Evolutionary conservation across 2,797 vertebrate species (phyloP).

Genomic region (Acropternis orthonyx): DNA sequence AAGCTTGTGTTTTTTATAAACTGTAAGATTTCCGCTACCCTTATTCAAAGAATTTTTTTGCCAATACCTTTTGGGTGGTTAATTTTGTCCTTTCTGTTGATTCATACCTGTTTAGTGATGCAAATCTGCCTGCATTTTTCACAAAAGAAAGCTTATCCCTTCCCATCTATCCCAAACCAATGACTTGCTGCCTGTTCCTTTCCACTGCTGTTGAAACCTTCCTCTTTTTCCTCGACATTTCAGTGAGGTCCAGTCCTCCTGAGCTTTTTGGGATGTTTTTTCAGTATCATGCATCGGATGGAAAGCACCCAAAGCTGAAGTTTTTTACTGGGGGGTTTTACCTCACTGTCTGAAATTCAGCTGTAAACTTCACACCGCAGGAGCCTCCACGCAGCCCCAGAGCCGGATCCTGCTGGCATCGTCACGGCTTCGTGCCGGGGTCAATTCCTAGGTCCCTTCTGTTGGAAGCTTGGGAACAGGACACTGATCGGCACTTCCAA

Average conservation of each 20-base stretch:
- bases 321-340: neutral
- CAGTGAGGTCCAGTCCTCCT: neutral
- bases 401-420: neutral
- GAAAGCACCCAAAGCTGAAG: neutral
- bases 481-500: neutral
- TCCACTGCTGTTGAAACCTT: neutral
- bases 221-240: neutral
- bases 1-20: neutral
- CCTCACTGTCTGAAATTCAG: neutral
- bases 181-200: neutral
- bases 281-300: neutral
- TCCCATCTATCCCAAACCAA: neutral
- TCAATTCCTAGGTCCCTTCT: neutral
- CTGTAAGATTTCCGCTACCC: neutral
- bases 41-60: neutral
- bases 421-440: rapidly evolving
- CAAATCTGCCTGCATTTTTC: neutral
- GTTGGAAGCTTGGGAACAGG: neutral
- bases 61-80: neutral
- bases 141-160: neutral
- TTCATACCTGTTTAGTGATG: neutral
- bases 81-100: neutral
- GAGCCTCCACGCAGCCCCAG: neutral
- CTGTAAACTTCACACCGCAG: neutral
- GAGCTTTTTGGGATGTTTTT: neutral